Evolutionary conservation across 2,113 vertebrate genomes (phyloP).

Genomic region (Brachyistius frenatus): DNA sequence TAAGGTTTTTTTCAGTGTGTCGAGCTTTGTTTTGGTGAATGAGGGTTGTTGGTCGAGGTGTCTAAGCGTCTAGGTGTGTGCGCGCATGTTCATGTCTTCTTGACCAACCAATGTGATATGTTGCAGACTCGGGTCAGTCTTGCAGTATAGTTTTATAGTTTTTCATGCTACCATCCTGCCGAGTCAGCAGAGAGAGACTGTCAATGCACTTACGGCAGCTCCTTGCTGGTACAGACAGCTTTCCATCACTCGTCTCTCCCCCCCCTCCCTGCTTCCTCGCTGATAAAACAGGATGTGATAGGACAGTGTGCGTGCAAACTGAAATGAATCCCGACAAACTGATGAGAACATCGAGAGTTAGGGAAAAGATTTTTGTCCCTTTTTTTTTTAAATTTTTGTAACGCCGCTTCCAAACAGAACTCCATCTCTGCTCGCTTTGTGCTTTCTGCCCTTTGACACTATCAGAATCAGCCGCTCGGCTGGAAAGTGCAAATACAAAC

Average conservation of each 20-base stretch:
- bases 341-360: constrained; percentile 8
- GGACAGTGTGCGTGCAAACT: background rate
- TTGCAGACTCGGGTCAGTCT: constrained; percentile 26
- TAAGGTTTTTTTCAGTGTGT: constrained; percentile 25
- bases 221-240: background rate
- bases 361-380: background rate
- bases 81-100: too few relatives aligned
- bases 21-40: background rate
- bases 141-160: background rate
- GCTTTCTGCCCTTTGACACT: constrained; percentile 17
- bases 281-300: background rate
- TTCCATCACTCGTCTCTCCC: background rate
- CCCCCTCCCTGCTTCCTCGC: background rate
- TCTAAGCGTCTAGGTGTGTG: too few relatives aligned
- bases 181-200: constrained; percentile 51
- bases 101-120: constrained; percentile 9
- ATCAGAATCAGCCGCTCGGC: constrained; percentile 21
- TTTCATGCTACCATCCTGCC: constrained; percentile 40
- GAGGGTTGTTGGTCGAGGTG: background rate
- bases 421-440: background rate
- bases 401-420: background rate
- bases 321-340: constrained; percentile 8
- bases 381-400: background rate
- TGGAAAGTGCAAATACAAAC: constrained; percentile 26
- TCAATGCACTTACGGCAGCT: constrained; percentile 16